phyloP scores from a whole-genome alignment of 2,888 invertebrate genomes.

The Andricus curvator region DNA sequence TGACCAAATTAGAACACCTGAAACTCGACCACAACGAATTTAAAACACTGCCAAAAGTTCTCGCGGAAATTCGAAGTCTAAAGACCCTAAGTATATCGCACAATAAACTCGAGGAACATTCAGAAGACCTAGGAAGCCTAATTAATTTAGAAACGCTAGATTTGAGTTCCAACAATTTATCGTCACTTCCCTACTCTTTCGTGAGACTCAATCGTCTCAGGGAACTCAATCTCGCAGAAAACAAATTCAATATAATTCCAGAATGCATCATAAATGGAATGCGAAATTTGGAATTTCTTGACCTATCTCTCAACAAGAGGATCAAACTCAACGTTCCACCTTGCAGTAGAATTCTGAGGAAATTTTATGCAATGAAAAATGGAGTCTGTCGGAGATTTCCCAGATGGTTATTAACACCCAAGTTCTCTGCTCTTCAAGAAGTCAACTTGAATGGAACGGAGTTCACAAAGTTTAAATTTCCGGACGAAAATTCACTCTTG shows the following conservation, averaged over 20 bases:
- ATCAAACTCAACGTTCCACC: slow-evolving; percentile 56
- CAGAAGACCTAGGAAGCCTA: slow-evolving; percentile 53
- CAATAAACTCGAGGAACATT: slow-evolving; percentile 76
- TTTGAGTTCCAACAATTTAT: slow-evolving; percentile 49
- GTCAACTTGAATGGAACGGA: slow-evolving; percentile 64
- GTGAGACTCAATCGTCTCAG: slow-evolving; percentile 53
- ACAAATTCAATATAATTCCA: slow-evolving; percentile 63
- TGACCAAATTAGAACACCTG: slow-evolving; percentile 46
- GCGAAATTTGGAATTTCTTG: slow-evolving; percentile 57
- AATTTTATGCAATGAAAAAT: slow-evolving; percentile 60
- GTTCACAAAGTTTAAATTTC: slow-evolving; percentile 54
- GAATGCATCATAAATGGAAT: slow-evolving; percentile 62
- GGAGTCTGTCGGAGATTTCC: slow-evolving; percentile 60
- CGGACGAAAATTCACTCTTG: slow-evolving; percentile 45
- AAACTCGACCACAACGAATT: slow-evolving; percentile 60
- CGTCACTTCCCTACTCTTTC: slow-evolving; percentile 44
- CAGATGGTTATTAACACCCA: slow-evolving; percentile 64
- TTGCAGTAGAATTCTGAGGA: slow-evolving; percentile 60
- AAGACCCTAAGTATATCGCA: slow-evolving; percentile 78
- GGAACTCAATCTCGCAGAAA: slow-evolving; percentile 58
- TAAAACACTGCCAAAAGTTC: slow-evolving; percentile 59
- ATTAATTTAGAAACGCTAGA: slow-evolving; percentile 62
- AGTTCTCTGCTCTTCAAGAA: slow-evolving; percentile 60
- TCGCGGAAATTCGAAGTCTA: slow-evolving; percentile 59
- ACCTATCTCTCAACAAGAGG: slow-evolving; percentile 62